Evolutionary conservation across 2,113 vertebrate species (phyloP), one percentile per base, ranked within the genome.

Genomic region (Thamnaconus septentrionalis): DNA sequence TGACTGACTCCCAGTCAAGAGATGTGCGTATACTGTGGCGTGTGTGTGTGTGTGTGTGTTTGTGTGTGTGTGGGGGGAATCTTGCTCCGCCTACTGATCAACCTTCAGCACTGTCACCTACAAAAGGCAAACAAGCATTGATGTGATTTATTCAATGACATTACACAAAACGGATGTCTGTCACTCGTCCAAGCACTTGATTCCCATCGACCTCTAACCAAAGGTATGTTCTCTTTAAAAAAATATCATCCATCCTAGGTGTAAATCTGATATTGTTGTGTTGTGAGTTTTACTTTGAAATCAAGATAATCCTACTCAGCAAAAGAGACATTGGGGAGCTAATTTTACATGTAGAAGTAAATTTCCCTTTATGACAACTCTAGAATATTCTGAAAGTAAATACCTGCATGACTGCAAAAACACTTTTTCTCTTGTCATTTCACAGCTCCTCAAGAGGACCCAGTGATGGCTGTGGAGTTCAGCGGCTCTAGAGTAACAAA

Each of bases 391-490:
- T 11, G 3, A 12, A 41, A 0, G 3, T 43, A 48, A 7, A 7
- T n/a, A 5, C 4, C 5, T 18, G 11, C 3, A 6, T 5, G 1
- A 3, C 10, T 49, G 5, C 3, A 52, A 7, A n/a, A 6, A 12
- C 5, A 6, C 18, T 52, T n/a, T 51, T 6, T 52, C 2, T n/a
- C 8, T 4, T 52, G 11, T 57, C 8, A 51, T 44, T 45, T 18
- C 49, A 0, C 18, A 50, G 42, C 12, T 51, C 3, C 6, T 46
- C 5, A 63, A 51, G 41, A 53, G 41, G 11, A 57, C 31, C 41
- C 31, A 74, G 73, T 60, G 56, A 86, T 89, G 85, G 10, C 54
- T 41, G 69, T 80, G 0, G 54, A 82, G 63, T 72, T 80, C 71
- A 56, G 1, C 6, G 59, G 53, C 8, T 75, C 59, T 8, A 64